Percentiles rank a stretch among this genome's conserved stretches.
phyloP scores from a whole-genome alignment of 2,888 invertebrate genomes.

The Syrista parreyssii region DNA sequence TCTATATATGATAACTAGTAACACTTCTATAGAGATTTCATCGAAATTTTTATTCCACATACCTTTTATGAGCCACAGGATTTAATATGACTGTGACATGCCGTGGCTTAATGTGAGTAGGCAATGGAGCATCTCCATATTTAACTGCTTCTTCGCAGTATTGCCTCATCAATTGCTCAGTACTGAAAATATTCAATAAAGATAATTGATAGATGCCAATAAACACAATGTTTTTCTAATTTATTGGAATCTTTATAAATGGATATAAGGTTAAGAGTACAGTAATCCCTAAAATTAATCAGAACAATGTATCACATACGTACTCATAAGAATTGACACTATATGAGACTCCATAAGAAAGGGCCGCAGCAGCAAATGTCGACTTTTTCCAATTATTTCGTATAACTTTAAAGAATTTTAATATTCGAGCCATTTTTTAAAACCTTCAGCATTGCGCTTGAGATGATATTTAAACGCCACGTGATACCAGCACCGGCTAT shows the following conservation, averaged over 20 bases:
- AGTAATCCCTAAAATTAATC: constrained; percentile 9
- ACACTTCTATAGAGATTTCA: not conserved
- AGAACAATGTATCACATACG: constrained; percentile 29
- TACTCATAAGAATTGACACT: constrained; percentile 81
- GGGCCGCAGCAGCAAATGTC: constrained; percentile 74
- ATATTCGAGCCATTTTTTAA: constrained; percentile 67
- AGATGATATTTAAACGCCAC: constrained; percentile 5
- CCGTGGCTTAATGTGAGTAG: constrained; percentile 73
- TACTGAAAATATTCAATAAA: constrained; percentile 68
- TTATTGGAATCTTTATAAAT: not conserved
- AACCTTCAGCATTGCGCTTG: not conserved
- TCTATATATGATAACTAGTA: constrained; percentile 6
- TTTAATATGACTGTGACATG: constrained; percentile 89
- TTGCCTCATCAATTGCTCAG: constrained; percentile 79
- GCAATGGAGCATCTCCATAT: constrained; percentile 76
- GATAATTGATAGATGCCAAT: not conserved
- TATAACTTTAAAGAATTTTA: constrained; percentile 75
- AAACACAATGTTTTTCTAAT: not conserved
- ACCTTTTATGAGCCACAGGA: constrained; percentile 88
- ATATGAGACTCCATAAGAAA: constrained; percentile 79
- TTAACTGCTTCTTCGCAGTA: constrained; percentile 82
- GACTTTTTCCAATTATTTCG: constrained; percentile 93
- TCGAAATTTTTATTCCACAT: not conserved
- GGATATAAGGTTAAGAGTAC: not conserved
- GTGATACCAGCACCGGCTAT: not conserved